Evolutionary conservation across 2,113 vertebrate genomes (phyloP).

Genomic region (Heloderma charlesbogerti): DNA sequence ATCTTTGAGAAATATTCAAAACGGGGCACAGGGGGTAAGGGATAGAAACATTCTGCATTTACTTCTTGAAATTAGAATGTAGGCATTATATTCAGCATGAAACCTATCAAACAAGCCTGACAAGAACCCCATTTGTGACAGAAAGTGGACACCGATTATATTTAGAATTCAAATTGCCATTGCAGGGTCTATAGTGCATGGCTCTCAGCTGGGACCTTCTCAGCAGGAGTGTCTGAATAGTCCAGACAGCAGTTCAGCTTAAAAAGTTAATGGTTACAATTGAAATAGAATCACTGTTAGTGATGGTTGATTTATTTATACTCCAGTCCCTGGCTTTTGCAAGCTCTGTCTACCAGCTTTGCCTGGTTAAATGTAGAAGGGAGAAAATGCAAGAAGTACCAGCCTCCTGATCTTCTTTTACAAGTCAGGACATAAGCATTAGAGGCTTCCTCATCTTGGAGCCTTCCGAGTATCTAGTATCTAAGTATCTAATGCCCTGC

Average conservation of each 20-base stretch:
- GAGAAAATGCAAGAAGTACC: neutral
- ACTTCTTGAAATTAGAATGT: neutral
- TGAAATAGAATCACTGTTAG: neutral
- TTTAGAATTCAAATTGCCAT: conserved; percentile 32
- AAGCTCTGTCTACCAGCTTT: neutral
- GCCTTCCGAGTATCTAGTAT: too few relatives aligned
- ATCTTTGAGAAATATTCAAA: neutral
- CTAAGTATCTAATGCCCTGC: too few relatives aligned
- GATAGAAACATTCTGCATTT: conserved; percentile 49
- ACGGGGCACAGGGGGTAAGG: neutral
- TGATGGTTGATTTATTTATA: neutral
- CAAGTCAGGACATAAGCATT: too few relatives aligned
- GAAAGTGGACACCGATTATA: conserved; percentile 27
- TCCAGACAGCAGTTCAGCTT: conserved; percentile 30
- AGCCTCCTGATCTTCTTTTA: neutral
- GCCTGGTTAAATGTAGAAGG: neutral
- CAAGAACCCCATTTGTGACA: conserved; percentile 19
- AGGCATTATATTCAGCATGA: conserved; percentile 16
- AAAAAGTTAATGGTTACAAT: conserved; percentile 13
- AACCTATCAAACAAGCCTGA: neutral
- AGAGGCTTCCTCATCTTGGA: too few relatives aligned
- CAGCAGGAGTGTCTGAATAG: conserved; percentile 30
- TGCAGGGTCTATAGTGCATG: conserved; percentile 23
- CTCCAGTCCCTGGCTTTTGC: neutral
- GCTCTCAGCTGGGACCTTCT: neutral